Percentiles rank a stretch among this genome's conserved stretches.
Conservation (phyloP, 2,113 vertebrate genomes). For the Elachura formosa region DNA sequence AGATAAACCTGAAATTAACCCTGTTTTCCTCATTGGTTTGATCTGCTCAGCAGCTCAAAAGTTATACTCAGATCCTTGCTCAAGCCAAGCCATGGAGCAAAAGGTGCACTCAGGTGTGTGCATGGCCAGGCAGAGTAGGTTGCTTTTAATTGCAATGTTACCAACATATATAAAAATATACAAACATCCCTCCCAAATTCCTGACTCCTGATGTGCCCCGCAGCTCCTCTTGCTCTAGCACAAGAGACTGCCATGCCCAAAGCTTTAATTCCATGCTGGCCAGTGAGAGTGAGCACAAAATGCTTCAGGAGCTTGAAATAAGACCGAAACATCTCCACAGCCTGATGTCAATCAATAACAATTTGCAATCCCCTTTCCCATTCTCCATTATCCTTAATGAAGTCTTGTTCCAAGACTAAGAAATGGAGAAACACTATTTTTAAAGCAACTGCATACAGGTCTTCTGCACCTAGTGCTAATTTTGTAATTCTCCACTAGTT, state of each 20-base stretch:
- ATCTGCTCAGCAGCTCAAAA: not conserved
- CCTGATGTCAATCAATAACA: not conserved
- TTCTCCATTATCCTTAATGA: not conserved
- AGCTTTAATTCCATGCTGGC: not conserved
- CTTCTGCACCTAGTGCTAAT: not conserved
- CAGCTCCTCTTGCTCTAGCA: not conserved
- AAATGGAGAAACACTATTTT: not conserved
- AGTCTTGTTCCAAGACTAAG: not conserved
- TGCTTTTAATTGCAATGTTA: not conserved
- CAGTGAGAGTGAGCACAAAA: not conserved
- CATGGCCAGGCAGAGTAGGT: fast-evolving
- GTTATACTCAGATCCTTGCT: not conserved
- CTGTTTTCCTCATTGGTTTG: fast-evolving
- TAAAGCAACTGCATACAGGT: not conserved
- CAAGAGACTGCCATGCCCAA: not conserved
- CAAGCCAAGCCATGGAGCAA: not conserved
- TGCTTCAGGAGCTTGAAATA: not conserved
- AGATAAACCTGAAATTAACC: not conserved
- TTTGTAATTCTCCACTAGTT: not conserved
- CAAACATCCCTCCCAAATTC: fast-evolving
- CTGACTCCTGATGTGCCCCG: not conserved
- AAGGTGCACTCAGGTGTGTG: not conserved
- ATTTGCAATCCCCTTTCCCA: not conserved
- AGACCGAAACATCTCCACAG: not conserved
- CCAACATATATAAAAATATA: not conserved